Percentiles rank a stretch among this genome's conserved stretches.
Conservation (phyloP, 1,140 invertebrate species). For the Pogonomyrmex californicus region DNA sequence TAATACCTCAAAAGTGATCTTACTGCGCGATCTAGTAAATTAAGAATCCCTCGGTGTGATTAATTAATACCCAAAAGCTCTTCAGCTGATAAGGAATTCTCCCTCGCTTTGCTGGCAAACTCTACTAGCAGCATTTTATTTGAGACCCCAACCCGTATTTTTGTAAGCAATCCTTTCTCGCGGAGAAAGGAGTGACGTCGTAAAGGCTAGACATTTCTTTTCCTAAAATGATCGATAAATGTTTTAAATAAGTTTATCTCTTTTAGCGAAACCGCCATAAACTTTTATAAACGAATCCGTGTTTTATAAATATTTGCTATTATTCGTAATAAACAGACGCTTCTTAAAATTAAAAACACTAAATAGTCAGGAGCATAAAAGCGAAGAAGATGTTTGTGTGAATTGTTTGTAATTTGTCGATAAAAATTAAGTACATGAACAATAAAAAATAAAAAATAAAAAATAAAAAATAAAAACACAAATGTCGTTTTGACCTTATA, state of each 20-base stretch:
- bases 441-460: too few species aligned
- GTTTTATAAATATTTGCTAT: neutral
- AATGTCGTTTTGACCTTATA: too few species aligned
- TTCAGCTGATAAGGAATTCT: conserved; percentile 27
- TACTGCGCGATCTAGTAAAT: conserved; percentile 3
- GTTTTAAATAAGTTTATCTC: neutral
- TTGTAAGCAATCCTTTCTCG: neutral
- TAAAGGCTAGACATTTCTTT: neutral
- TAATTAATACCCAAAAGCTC: conserved; percentile 32
- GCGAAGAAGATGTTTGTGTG: too few species aligned
- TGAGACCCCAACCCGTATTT: neutral
- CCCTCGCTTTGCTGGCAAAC: neutral
- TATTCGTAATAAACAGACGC: neutral
- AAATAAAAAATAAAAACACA: too few species aligned
- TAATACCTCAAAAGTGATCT: neutral
- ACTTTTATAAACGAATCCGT: neutral
- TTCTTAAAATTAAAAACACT: too few species aligned
- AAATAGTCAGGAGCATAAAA: too few species aligned
- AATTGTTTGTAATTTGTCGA: too few species aligned
- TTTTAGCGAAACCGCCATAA: neutral
- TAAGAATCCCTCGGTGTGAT: neutral
- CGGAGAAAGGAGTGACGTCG: neutral
- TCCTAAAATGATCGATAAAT: neutral
- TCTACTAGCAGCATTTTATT: neutral
- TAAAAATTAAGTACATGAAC: too few species aligned